phyloP scores from a whole-genome alignment of 1,140 invertebrate species.

The Cotesia glomerata region DNA sequence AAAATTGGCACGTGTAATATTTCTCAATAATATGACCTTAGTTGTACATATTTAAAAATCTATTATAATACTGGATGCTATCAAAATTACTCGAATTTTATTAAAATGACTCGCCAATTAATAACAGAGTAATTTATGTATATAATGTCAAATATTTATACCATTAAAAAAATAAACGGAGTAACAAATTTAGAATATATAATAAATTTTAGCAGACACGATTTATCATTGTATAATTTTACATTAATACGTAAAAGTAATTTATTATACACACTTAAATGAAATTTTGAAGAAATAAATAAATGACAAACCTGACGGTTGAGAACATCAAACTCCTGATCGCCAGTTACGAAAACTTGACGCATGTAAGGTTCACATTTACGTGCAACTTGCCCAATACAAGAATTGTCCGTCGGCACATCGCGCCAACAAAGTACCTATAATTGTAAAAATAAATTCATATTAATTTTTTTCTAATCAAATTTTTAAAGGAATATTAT shows the following conservation, averaged over 20 bases:
- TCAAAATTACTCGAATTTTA: too few relatives aligned
- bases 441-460: slow-evolving; percentile 33
- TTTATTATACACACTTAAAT: neutral
- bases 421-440: slow-evolving; percentile 90
- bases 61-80: slow-evolving; percentile 1
- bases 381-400: slow-evolving; percentile 88
- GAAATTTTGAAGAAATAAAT: neutral
- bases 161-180: too few relatives aligned
- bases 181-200: too few relatives aligned
- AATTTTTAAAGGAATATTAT: neutral
- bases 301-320: slow-evolving; percentile 50
- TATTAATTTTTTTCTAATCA: neutral
- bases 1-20: neutral
- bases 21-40: neutral
- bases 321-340: slow-evolving; percentile 66
- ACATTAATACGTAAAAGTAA: too few relatives aligned
- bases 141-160: too few relatives aligned
- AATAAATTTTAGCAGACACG: too few relatives aligned
- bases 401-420: slow-evolving; percentile 83
- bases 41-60: neutral
- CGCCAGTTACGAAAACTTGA: slow-evolving; percentile 87
- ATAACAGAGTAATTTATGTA: too few relatives aligned
- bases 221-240: too few relatives aligned
- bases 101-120: too few relatives aligned
- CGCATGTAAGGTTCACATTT: slow-evolving; percentile 94